Conservation (phyloP, 2,113 vertebrate species). For the Heterochromis multidens region DNA sequence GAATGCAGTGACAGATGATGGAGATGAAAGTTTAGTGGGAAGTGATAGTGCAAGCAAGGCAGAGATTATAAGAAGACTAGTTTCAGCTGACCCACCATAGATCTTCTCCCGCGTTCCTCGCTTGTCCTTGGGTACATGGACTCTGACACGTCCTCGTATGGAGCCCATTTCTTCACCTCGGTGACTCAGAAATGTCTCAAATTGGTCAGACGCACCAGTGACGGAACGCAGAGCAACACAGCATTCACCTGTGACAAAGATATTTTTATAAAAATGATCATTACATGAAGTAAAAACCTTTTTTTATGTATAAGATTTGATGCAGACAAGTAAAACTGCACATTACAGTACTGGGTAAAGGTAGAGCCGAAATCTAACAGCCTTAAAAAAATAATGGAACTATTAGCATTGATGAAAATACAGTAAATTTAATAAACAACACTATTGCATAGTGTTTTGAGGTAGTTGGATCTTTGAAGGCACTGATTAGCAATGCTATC, state of each 20-base stretch:
- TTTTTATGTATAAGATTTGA: background rate
- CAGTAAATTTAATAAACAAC: background rate
- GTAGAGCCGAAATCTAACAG: background rate
- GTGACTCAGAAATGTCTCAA: conserved; percentile 85
- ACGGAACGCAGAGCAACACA: conserved; percentile 71
- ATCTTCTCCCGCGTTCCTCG: conserved; percentile 70
- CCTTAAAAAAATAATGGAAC: background rate
- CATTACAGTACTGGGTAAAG: background rate
- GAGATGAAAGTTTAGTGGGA: conserved; percentile 51
- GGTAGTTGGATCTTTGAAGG: background rate
- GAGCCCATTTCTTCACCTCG: conserved; percentile 86
- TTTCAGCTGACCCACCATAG: conserved; percentile 73
- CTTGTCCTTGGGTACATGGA: conserved; percentile 75
- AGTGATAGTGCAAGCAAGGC: conserved; percentile 54
- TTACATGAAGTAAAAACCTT: background rate
- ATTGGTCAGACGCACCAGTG: conserved; percentile 69
- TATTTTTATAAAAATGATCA: background rate
- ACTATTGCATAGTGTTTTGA: background rate
- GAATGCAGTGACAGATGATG: conserved; percentile 9
- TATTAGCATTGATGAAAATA: background rate
- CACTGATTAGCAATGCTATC: background rate
- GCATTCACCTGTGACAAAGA: conserved; percentile 78
- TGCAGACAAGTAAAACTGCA: too few species aligned
- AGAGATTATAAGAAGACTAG: background rate
- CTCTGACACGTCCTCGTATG: conserved; percentile 78